Evolutionary conservation across 2,113 vertebrate species (phyloP), one percentile per base, ranked within the genome.

Genomic region (Dicrurus megarhynchus): DNA sequence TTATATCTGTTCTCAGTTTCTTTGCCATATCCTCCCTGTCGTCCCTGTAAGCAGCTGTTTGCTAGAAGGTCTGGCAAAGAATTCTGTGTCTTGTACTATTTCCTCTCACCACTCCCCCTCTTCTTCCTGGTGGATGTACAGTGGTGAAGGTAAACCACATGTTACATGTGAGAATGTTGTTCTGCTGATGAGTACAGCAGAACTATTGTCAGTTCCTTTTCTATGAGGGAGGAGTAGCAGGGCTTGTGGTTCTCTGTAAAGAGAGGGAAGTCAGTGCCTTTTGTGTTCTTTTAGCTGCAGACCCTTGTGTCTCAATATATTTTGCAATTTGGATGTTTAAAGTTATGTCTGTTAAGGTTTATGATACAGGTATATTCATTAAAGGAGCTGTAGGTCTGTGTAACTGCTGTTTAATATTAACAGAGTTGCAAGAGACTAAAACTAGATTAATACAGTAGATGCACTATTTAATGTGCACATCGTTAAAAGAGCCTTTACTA

Each of bases 71-170:
- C 15, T 46, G 15, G 30, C 22, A 67, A 46, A 61, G 21, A 37
- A 30, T 63, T 37, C 32, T 1, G 0, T 57, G 6, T 61, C 52
- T 75, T 71, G 23, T 55, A 6, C 39, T 61, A 0, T 53, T 82
- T 83, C 16, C 20, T 82, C 52, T 85, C 17, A 10, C 71, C 4
- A 42, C 3, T 55, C 14, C 9, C 65, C 7, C 6, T 91, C 10
- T 85, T 33, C 23, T 46, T 84, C 15, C 28, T 81, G 13, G 7
- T 52, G 37, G 13, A 53, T 37, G 16, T 60, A 37, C 30, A 46
- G 11, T 18, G 7, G 13, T 61, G n/a, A 37, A 30, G 33, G 26
- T 53, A 59, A 46, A 75, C 4, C 11, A 50, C 18, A 23, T 15
- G 14, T 39, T 42, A 7, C 6, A 13, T 13, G 8, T 50, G 47